Evolutionary conservation across 2,797 vertebrate genomes (phyloP), one percentile per base, ranked within the genome.

Genomic region (Notoglanidium macrostoma): DNA sequence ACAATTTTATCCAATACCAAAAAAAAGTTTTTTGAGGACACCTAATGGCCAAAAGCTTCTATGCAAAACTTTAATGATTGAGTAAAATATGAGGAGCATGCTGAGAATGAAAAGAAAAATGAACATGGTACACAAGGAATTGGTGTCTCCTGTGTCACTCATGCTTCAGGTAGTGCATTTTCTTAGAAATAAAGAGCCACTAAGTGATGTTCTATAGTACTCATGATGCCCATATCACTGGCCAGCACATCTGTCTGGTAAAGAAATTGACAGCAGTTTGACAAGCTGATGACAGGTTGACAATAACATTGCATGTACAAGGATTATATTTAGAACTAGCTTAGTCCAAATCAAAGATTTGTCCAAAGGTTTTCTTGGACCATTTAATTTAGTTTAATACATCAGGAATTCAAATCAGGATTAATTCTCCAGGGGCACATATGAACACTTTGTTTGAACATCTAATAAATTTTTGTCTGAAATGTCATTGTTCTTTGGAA

Each of bases 41-140:
- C 67, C 83, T 84, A 44, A 73, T 84, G 67, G 68, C 14, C 49
- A 84, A 44, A 84, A 57, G 32, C 3, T 21, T 67, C 67, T 29
- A 21, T 51, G 61, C 9, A 35, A 51, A 59, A 73, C 55, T 23
- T 54, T 15, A 68, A 8, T 68, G 63, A 67, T 29, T 40, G 40
- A 19, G 4, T 8, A 11, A 83, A 35, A 70, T 2, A 72, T 54
- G 8, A 70, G 49, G 26, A 57, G 29, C 29, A 84, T 17, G 21
- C 21, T 29, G 49, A 83, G 17, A 14, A 83, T 65, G 23, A 68
- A 68, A 4, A 40, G 40, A 40, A 77, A 32, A 17, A 21, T 46
- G 76, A 35, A 57, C 54, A 78, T 35, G 14, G 14, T 32, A 29
- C 54, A 40, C 29, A 78, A 78, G 11, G 32, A 57, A 57, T 29